Percentiles rank a stretch among this genome's conserved stretches.
Conservation (phyloP, 2,113 vertebrate genomes). For the Propithecus coquereli region DNA sequence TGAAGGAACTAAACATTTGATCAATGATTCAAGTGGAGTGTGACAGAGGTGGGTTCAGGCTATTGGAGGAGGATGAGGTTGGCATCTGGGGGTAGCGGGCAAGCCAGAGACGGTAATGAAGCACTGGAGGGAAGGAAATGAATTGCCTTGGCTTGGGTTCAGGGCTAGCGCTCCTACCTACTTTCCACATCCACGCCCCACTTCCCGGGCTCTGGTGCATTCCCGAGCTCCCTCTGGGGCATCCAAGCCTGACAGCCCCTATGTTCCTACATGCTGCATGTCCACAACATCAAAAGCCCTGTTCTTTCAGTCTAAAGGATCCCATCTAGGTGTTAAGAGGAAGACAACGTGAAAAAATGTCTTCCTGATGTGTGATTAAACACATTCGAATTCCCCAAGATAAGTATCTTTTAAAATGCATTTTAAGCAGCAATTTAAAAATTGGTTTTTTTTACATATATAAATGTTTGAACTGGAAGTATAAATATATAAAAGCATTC, state of each 20-base stretch:
- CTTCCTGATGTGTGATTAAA: not conserved
- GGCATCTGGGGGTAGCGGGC: not conserved
- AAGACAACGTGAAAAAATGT: not conserved
- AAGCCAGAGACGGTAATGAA: not conserved
- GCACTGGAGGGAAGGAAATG: not conserved
- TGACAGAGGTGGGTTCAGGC: not conserved
- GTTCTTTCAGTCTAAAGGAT: not conserved
- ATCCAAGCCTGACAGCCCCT: not conserved
- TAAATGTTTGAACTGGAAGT: not conserved
- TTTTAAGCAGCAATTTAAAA: not conserved
- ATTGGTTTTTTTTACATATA: not conserved
- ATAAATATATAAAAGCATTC: not conserved
- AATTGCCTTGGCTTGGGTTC: not conserved
- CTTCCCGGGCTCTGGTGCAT: not conserved
- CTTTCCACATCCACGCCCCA: not conserved
- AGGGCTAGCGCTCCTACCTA: not conserved
- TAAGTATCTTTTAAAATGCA: not conserved
- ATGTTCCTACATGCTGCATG: not conserved
- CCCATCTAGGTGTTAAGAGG: not conserved
- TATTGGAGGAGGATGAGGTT: not conserved
- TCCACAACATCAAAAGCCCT: not conserved
- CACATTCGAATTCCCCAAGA: not conserved
- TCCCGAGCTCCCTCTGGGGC: not conserved
- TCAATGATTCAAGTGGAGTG: not conserved
- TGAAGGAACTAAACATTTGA: not conserved